phyloP scores from a whole-genome alignment of 2,797 vertebrate species.

The Hephaestus fuliginosus region DNA sequence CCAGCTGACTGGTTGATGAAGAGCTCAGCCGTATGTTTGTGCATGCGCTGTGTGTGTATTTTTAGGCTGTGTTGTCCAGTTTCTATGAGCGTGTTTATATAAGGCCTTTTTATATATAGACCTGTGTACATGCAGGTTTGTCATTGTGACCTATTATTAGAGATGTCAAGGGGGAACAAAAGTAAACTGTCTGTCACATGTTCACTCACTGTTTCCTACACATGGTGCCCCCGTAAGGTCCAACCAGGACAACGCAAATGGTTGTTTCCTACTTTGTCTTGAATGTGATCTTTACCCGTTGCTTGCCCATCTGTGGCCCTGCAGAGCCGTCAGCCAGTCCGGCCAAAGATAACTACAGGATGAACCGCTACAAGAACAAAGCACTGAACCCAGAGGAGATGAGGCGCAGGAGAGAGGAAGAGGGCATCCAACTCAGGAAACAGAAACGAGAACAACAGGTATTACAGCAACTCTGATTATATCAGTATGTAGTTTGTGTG shows the following conservation, averaged over 20 bases:
- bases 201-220: neutral
- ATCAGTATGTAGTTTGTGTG: neutral
- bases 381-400: conserved; percentile 98
- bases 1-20: conserved; percentile 65
- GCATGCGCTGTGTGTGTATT: conserved; percentile 43
- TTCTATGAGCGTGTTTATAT: conserved; percentile 55
- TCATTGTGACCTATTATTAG: conserved; percentile 57
- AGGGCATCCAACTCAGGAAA: conserved; percentile 97
- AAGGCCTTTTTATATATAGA: conserved; percentile 54
- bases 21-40: conserved; percentile 43
- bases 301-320: conserved; percentile 1
- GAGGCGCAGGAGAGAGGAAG: conserved; percentile 96
- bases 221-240: neutral
- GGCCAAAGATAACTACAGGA: conserved; percentile 97
- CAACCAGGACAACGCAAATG: neutral
- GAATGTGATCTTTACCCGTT: neutral
- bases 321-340: conserved; percentile 96
- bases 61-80: conserved; percentile 54
- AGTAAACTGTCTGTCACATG: conserved; percentile 1
- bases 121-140: conserved; percentile 37
- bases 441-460: conserved; percentile 99
- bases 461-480: neutral
- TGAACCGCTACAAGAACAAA: conserved; percentile 99
- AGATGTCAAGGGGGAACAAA: conserved; percentile 24
- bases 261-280: neutral